These are phyloP conservation scores for Scyliorhinus canicula DNA, from an alignment of 2,797 vertebrate genomes.

Conservation along the genomic window DNA sequence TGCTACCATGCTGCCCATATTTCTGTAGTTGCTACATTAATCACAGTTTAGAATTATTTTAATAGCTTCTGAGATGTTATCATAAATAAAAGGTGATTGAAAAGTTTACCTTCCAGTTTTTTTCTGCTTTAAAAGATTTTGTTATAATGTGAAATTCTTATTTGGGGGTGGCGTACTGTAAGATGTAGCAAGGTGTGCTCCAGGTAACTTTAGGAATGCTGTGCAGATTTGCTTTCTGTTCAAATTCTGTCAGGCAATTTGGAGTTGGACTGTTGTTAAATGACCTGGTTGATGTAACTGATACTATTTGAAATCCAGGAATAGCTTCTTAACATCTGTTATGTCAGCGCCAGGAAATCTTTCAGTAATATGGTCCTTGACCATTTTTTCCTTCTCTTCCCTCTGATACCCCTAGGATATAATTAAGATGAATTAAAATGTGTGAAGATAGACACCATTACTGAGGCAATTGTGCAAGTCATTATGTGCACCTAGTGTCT, in stretches of 20 bases:
- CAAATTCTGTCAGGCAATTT: neutral
- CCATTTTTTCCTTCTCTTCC: neutral
- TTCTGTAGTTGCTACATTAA: too few relatives aligned
- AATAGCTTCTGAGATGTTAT: neutral
- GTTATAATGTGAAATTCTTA: neutral
- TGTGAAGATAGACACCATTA: neutral
- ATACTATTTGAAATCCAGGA: neutral
- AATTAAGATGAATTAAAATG: constrained; percentile 1
- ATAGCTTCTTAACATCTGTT: neutral
- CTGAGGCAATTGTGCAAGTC: neutral
- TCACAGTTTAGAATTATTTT: too few relatives aligned
- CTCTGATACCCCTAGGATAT: neutral
- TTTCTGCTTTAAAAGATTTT: neutral
- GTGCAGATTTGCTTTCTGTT: neutral
- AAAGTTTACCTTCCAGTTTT: neutral
- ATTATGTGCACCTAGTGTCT: neutral
- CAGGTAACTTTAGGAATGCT: neutral
- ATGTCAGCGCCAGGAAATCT: neutral
- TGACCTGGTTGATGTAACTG: neutral
- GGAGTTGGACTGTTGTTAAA: neutral
- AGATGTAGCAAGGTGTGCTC: neutral
- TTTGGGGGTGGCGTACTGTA: neutral
- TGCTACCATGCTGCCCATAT: too few relatives aligned
- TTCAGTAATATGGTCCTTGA: neutral
- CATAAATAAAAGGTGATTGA: neutral